A percentile compares a stretch with the other conserved stretches of the same genome.
phyloP scores from a whole-genome alignment of 1,140 invertebrate genomes.

The Pseudobourletiella spinata region DNA sequence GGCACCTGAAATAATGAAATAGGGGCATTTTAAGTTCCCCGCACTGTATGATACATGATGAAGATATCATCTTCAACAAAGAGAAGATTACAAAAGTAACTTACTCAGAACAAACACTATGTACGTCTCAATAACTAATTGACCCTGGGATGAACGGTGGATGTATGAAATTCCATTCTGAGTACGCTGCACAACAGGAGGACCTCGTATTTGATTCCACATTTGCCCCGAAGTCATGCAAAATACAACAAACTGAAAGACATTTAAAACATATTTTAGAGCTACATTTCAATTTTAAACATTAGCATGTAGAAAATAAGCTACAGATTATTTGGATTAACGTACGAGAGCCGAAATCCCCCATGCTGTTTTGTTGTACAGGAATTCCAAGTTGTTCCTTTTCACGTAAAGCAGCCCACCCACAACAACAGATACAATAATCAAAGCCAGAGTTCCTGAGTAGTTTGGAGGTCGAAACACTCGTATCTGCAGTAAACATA shows the following conservation, averaged over 20 bases:
- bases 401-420: constrained; percentile 89
- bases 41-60: no score
- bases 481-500: constrained; percentile 73
- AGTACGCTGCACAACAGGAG: constrained; percentile 83
- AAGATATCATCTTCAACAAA: no score
- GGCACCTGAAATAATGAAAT: constrained; percentile 57
- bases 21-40: no score
- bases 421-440: constrained; percentile 75
- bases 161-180: constrained; percentile 77
- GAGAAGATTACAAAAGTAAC: no score
- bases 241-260: constrained; percentile 74
- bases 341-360: constrained; percentile 71
- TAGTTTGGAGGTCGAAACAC: constrained; percentile 96
- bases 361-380: constrained; percentile 94
- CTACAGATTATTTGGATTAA: no score
- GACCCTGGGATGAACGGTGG: constrained; percentile 85
- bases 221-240: constrained; percentile 99
- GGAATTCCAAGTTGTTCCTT: constrained; percentile 92
- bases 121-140: constrained; percentile 96
- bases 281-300: no score
- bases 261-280: no score
- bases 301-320: no score
- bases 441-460: constrained; percentile 82
- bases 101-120: constrained; percentile 91
- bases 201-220: constrained; percentile 99